phyloP scores from a whole-genome alignment of 2,113 vertebrate genomes.

The Pelodiscus sinensis region DNA sequence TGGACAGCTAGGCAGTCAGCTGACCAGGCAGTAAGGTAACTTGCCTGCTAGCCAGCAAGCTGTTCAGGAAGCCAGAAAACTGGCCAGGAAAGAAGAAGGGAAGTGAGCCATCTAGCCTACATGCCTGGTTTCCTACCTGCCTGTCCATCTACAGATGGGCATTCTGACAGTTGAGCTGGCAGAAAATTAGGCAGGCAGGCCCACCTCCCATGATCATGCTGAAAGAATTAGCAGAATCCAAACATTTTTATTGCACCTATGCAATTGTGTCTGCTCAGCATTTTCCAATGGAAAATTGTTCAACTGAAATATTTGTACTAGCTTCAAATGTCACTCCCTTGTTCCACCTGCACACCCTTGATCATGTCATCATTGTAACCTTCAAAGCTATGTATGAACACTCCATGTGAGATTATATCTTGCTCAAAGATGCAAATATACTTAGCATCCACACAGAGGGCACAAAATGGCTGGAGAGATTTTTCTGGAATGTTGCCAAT shows the following conservation, averaged over 20 bases:
- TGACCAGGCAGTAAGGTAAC: no score
- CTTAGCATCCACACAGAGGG: background rate
- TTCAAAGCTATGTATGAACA: background rate
- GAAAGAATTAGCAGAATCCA: background rate
- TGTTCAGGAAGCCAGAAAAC: background rate
- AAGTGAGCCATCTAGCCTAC: background rate
- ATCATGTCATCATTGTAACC: background rate
- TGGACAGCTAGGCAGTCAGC: no score
- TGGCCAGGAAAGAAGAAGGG: background rate
- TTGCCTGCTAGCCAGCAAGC: background rate
- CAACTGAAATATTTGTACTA: background rate
- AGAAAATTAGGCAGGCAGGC: background rate
- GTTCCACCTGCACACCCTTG: background rate
- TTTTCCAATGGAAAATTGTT: background rate
- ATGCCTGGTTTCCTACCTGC: background rate
- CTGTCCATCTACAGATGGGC: accelerated
- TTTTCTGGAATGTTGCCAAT: background rate
- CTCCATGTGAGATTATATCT: background rate
- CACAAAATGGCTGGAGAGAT: background rate
- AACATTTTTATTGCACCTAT: background rate
- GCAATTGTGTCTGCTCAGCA: background rate
- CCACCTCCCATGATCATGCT: background rate
- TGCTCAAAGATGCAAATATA: background rate
- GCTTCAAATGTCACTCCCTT: background rate
- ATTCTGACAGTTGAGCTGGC: background rate